Conservation (phyloP, 30 jellyfish, hydroid and myxozoan genomes). For the Mastigias papua region DNA sequence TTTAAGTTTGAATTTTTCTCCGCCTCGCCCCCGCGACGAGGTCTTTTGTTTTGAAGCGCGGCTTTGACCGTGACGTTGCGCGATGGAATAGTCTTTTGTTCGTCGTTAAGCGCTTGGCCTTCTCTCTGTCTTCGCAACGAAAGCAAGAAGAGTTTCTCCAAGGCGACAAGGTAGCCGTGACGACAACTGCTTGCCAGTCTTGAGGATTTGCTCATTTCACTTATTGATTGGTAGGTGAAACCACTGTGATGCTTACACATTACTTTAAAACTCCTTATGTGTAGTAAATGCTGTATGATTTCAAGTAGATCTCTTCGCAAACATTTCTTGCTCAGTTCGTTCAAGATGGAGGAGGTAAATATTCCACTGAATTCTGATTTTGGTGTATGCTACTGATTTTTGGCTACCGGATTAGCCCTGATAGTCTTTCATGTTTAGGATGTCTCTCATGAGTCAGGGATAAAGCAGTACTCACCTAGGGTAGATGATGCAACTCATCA, state of each 20-base stretch:
- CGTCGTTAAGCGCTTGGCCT: constrained; percentile 82
- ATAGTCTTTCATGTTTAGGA: too few relatives aligned
- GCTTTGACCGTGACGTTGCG: constrained; percentile 58
- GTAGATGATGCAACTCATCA: too few relatives aligned
- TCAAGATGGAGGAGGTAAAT: constrained; percentile 65
- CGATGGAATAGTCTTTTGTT: constrained; percentile 21
- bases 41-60: constrained; percentile 25
- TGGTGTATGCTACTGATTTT: too few relatives aligned
- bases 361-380: neutral
- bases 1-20: too few relatives aligned
- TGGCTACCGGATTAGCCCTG: too few relatives aligned
- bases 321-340: constrained; percentile 11
- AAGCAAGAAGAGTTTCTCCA: constrained; percentile 96
- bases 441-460: too few relatives aligned
- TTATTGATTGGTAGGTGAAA: constrained; percentile 78
- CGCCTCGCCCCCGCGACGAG: constrained; percentile 35
- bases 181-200: constrained; percentile 97
- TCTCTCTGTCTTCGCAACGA: constrained; percentile 83
- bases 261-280: neutral
- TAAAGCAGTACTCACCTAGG: too few relatives aligned
- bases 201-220: constrained; percentile 83
- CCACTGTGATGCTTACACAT: constrained; percentile 67
- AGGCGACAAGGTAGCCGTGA: constrained; percentile 99
- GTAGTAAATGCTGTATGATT: neutral
- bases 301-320: neutral